Conservation (phyloP, 1,140 invertebrate genomes). For the Rhynchophorus ferrugineus region DNA sequence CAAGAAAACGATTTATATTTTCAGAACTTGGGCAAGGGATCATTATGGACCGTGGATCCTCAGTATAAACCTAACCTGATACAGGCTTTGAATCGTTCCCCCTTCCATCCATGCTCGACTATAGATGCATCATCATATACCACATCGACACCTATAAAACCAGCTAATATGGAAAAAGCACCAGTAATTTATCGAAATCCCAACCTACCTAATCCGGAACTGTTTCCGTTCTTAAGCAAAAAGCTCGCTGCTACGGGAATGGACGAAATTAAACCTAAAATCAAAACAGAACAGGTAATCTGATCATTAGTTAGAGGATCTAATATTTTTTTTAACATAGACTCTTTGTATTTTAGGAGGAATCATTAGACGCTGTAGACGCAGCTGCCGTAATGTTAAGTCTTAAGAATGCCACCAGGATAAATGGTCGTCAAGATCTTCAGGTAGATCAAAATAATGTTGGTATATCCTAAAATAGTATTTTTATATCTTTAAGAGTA, state of each 20-base stretch:
- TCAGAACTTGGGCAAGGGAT: conserved; percentile 91
- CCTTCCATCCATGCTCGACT: conserved; percentile 64
- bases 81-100: conserved; percentile 75
- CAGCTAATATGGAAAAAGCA: conserved; percentile 16
- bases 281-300: conserved; percentile 9
- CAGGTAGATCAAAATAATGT: no score
- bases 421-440: conserved; percentile 41
- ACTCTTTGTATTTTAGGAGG: conserved; percentile 35
- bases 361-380: conserved; percentile 63
- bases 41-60: conserved; percentile 90
- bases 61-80: conserved; percentile 78
- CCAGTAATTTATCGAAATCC: conserved; percentile 32
- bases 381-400: conserved; percentile 76
- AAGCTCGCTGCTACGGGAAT: conserved; percentile 48
- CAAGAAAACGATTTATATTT: no score
- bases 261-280: conserved; percentile 13
- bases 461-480: no score
- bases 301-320: background rate
- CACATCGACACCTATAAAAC: conserved; percentile 2
- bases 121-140: conserved; percentile 39
- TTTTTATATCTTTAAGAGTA: no score
- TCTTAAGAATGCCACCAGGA: conserved; percentile 60
- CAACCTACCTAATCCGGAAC: conserved; percentile 58
- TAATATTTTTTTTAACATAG: background rate
- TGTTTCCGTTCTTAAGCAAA: conserved; percentile 70